phyloP scores from a whole-genome alignment of 1,140 invertebrate species.

The Bicyclus anynana region DNA sequence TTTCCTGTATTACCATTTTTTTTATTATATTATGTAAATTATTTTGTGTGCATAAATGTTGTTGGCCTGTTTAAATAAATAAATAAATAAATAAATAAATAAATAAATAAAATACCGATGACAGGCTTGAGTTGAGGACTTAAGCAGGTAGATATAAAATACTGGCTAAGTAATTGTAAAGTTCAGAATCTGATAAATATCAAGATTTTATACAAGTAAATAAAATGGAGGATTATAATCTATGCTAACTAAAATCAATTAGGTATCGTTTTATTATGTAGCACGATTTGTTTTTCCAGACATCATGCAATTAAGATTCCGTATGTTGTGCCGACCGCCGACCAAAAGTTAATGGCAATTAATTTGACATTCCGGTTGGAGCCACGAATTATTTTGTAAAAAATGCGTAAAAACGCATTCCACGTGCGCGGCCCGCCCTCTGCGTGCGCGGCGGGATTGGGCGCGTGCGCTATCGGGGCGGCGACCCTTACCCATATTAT shows the following conservation, averaged over 20 bases:
- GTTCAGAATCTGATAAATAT: no score
- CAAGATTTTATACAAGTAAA: no score
- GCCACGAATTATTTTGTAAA: slow-evolving; percentile 41
- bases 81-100: no score
- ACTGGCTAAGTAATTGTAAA: no score
- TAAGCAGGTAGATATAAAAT: no score
- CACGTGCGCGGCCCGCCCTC: slow-evolving; percentile 41
- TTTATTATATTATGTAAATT: no score
- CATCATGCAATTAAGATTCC: neutral
- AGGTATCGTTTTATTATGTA: neutral
- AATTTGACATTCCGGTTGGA: slow-evolving; percentile 43
- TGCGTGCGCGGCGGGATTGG: slow-evolving; percentile 30
- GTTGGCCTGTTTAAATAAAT: no score
- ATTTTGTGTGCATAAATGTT: no score
- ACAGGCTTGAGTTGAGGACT: no score
- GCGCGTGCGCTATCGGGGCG: slow-evolving; percentile 10
- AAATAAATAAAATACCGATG: no score
- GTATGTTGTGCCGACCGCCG: neutral
- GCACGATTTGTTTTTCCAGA: neutral
- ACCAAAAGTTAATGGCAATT: slow-evolving; percentile 53
- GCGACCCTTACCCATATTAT: slow-evolving; percentile 8
- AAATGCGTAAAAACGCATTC: slow-evolving; percentile 27
- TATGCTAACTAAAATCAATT: neutral
- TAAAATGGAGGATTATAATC: no score
- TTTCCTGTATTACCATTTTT: no score